Evolutionary conservation across 2,888 invertebrate genomes (phyloP), one percentile per base, ranked within the genome.

Genomic region (Volucella inanis): DNA sequence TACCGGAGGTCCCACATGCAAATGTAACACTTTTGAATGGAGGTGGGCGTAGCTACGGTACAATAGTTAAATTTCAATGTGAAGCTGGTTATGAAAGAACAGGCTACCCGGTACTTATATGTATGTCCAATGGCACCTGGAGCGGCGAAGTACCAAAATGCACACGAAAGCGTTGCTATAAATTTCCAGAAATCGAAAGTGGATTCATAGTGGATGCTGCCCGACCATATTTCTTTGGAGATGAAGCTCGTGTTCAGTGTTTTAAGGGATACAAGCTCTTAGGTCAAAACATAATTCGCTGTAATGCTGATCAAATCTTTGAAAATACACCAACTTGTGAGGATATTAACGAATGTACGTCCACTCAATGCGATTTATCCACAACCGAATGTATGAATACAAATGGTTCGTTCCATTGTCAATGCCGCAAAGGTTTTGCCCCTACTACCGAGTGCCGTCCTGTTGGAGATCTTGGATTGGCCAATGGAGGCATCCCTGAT

Each of bases 81-180:
- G 97, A 98, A 89, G 95, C 97, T 8, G 98, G 98, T 3, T 98
- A 97, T 90, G 95, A 97, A 72, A 94, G 98, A 87, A 95, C 94
- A 88, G 98, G 98, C 41, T 96, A 96, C 90, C 98, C 98, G 14
- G 98, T 98, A 3, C 94, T 98, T 52, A 94, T 97, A 47, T 98
- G 98, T 91, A 98, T 98, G 97, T 98, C 97, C 90, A 98, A 98
- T 90, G 98, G 98, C 65, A 97, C 98, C 10, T 98, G 98, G 98
- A 98, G 98, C 80, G 97, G 97, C 79, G 95, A 96, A 88, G 97
- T 98, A 4, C 98, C 98, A 1, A 95, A 95, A 6, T 98, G 98
- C 91, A 94, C 96, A 45, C 94, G 97, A 93, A 92, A 92, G 76
- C 90, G 91, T 11, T 92, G 92, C 86, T 89, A 89, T 64, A 91